Evolutionary conservation across 2,888 invertebrate genomes (phyloP), one percentile per base, ranked within the genome.

Genomic region (Himalopsyche tibetana): DNA sequence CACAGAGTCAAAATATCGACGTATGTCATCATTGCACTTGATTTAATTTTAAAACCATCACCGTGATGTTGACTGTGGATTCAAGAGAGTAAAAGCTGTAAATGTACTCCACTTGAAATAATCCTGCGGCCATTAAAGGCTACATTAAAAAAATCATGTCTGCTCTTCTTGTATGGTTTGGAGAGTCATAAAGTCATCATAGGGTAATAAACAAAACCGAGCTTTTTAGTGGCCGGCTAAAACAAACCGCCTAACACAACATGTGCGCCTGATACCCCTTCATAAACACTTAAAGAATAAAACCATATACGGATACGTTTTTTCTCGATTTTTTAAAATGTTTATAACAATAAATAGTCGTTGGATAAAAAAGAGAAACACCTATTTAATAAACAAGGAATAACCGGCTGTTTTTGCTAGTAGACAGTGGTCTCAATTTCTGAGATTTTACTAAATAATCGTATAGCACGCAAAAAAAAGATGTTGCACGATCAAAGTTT

Each of bases 101-200:
- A 74, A 74, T 74, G 74, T 74, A 15, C 38, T 74, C 36, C 74
- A 74, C 74, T 74, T 74, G 74, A 74, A 74, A 74, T 74, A 74
- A 74, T 74, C 80, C 42, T 6, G 45, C 17, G 56, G 42, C 84
- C 84, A 87, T 84, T 85, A 85, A 85, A 80, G 51, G 84, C 74
- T 45, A 63, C 84, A 82, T 87, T 82, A 85, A 87, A 87, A 82
- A 80, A 87, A 82, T 55, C 82, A 74, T 84, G 84, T 38, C 74
- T 74, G 74, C 74, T 74, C 74, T 74, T 15, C 74, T 74, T 84
- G 74, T 82, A 56, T 40, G 82, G 56, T 55, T 28, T 28, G n/a
- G 86, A 69, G 83, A 55, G 55, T 74, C 84, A 84, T 86, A 86
- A 84, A 86, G 84, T 82, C 84, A 86, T 87, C 84, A 84, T 19